phyloP scores from a whole-genome alignment of 2,888 invertebrate species.

The Formica aserva region DNA sequence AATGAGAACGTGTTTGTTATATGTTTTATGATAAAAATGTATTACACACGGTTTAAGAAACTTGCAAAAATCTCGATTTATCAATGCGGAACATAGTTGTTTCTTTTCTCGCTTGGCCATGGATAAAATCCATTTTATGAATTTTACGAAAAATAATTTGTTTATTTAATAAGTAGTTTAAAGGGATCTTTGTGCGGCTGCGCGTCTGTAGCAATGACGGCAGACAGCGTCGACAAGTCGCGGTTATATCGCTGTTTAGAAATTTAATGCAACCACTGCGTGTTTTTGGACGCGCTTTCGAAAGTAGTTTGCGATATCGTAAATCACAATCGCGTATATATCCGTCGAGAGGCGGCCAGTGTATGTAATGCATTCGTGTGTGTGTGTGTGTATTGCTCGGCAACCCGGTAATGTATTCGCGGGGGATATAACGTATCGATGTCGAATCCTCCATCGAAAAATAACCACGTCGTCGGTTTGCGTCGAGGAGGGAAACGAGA shows the following conservation, averaged over 20 bases:
- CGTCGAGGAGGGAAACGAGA: conserved; percentile 11
- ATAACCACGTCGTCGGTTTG: conserved; percentile 69
- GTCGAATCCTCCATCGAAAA: conserved; percentile 68
- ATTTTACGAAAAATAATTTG: conserved; percentile 31
- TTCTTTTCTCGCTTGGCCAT: background rate
- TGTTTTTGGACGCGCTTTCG: conserved; percentile 65
- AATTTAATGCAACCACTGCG: conserved; percentile 73
- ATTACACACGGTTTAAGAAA: background rate
- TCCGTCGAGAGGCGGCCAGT: conserved; percentile 37
- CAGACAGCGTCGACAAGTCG: conserved; percentile 56
- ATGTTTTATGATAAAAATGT: background rate
- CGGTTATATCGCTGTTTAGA: conserved; percentile 64
- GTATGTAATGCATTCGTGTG: conserved; percentile 70
- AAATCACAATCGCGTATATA: conserved; percentile 74
- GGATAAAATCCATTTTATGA: conserved; percentile 23
- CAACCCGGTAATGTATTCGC: conserved; percentile 71
- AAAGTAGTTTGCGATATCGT: conserved; percentile 78
- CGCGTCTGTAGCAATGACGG: conserved; percentile 29
- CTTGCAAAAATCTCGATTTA: conserved; percentile 3
- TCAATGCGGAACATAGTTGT: background rate
- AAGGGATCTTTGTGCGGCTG: background rate
- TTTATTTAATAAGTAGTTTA: conserved; percentile 26
- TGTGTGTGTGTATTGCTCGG: conserved; percentile 59
- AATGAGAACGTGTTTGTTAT: background rate
- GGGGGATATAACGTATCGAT: conserved; percentile 71